phyloP scores from a whole-genome alignment of 2,113 vertebrate species.

The Pelobates fuscus region DNA sequence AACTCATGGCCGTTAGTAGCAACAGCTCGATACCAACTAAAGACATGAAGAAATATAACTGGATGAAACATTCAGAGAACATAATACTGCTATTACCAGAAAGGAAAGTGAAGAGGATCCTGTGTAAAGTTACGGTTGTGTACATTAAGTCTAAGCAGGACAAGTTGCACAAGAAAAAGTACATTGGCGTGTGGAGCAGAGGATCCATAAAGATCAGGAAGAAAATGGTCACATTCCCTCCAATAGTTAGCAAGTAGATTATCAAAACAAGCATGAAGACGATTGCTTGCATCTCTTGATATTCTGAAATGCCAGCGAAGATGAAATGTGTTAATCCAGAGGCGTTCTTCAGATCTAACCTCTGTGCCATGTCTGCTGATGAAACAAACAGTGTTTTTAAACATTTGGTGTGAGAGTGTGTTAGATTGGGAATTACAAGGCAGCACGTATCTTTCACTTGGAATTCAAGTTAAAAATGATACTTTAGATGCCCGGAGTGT shows the following conservation, averaged over 20 bases:
- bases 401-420: too few relatives aligned
- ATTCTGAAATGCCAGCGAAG: slow-evolving; percentile 5
- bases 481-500: too few relatives aligned
- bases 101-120: background rate
- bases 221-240: slow-evolving; percentile 54
- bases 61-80: background rate
- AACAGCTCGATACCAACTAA: background rate
- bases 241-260: slow-evolving; percentile 50
- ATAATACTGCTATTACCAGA: background rate
- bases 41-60: slow-evolving; percentile 5
- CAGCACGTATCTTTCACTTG: too few relatives aligned
- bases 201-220: slow-evolving; percentile 46
- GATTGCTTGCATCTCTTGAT: background rate
- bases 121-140: slow-evolving; percentile 46
- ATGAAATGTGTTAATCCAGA: background rate
- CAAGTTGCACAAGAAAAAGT: slow-evolving; percentile 61
- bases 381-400: background rate
- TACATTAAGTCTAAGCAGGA: slow-evolving; percentile 60
- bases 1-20: slow-evolving; percentile 16
- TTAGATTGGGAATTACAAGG: too few relatives aligned
- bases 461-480: too few relatives aligned
- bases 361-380: background rate
- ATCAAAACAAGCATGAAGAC: slow-evolving; percentile 7
- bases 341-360: background rate
- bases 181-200: slow-evolving; percentile 60